Evolutionary conservation across 2,113 vertebrate species (phyloP), one percentile per base, ranked within the genome.

Genomic region (Spizaetus ornatus): DNA sequence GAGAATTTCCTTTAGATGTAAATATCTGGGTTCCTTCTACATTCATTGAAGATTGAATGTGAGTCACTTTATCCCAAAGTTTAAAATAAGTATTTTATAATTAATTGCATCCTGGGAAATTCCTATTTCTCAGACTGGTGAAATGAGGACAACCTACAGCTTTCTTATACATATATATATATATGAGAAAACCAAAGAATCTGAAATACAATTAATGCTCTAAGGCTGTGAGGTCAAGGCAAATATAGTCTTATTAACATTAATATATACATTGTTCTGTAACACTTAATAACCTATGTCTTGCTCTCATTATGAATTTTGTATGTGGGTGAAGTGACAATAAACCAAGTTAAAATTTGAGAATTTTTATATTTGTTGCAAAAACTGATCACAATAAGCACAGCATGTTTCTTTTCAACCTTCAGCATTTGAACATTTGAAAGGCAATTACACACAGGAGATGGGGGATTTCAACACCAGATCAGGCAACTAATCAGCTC

Each of bases 371-470:
- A 86, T 87, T 91, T 65, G 65, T 61, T 88, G 48, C 73, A 91
- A 93, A 95, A 56, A 74, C 34, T 89, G 83, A 63, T 95, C 72
- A 84, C 81, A 76, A 52, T 89, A 36, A 95, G 70, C 69, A 95
- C 92, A 93, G 82, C 69, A 53, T 72, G 92, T 52, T 91, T 69
- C 69, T 66, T 92, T 92, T 93, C 88, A 95, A 86, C 83, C 86
- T 82, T 92, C 88, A 62, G 69, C 80, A 65, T 95, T 50, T 96
- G 69, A 95, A 69, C 73, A 87, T 95, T 84, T 92, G 82, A 95
- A 96, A 91, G 59, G 77, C 86, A 97, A 97, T 97, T 95, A 79
- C 52, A 76, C 40, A 42, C 47, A 89, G 69, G 69, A 91, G 91
- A 76, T 53, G 40, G 43, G 48, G 61, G 70, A 84, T 84, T 96